phyloP scores from a whole-genome alignment of 2,797 vertebrate species.

The Epinephelus awoara region DNA sequence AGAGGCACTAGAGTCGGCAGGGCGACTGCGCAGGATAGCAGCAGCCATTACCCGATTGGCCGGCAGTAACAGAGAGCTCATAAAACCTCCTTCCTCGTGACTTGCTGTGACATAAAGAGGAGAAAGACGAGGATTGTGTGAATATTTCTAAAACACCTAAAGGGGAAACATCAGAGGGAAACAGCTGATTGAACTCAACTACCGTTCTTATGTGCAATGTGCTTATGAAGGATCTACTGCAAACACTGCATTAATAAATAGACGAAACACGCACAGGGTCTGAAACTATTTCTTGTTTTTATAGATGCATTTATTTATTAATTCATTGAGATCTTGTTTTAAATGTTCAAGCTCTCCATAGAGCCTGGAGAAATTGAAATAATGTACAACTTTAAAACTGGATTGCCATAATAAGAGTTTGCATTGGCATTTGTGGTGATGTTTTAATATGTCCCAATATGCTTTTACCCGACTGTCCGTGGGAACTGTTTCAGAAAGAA shows the following conservation, averaged over 20 bases:
- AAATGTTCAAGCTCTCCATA: not conserved
- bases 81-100: not conserved
- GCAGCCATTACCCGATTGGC: not conserved
- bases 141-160: not conserved
- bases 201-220: not conserved
- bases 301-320: not conserved
- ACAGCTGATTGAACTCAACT: not conserved
- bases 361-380: not conserved
- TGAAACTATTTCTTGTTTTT: conserved; percentile 19
- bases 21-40: not conserved
- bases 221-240: not conserved
- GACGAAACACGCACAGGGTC: not conserved
- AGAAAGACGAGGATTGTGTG: not conserved
- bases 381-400: not conserved
- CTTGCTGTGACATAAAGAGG: not conserved
- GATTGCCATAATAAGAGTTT: not conserved
- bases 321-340: not conserved
- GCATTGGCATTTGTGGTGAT: not conserved
- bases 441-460: not conserved
- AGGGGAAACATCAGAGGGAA: not conserved
- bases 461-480: not conserved
- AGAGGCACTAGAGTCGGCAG: not conserved
- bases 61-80: not conserved
- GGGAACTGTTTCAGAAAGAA: not conserved
- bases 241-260: too few species aligned